Evolutionary conservation across 1,140 invertebrate species (phyloP).

Genomic region (Drosophila sulfurigaster): DNA sequence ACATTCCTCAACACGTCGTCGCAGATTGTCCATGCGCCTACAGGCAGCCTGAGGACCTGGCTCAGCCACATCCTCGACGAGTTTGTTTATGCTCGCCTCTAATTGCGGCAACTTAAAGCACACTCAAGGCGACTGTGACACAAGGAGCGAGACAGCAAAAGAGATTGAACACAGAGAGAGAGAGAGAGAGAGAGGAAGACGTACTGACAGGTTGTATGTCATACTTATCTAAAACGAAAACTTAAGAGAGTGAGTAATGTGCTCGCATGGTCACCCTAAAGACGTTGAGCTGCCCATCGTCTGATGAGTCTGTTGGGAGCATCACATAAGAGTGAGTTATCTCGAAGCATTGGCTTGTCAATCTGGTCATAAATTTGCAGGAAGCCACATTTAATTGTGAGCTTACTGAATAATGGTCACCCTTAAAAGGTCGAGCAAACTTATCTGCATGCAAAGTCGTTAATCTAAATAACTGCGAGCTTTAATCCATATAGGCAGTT

Average conservation of each 20-base stretch:
- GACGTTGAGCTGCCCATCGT: neutral
- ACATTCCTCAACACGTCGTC: conserved; percentile 55
- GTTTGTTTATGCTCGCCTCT: conserved; percentile 55
- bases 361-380: neutral
- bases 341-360: neutral
- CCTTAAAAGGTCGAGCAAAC: too few relatives aligned
- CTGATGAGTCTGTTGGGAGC: neutral
- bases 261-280: neutral
- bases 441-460: too few relatives aligned
- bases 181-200: neutral
- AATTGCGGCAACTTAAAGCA: conserved; percentile 75
- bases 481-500: neutral
- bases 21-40: conserved; percentile 24
- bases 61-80: conserved; percentile 26
- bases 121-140: conserved; percentile 41
- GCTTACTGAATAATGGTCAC: neutral
- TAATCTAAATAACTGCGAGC: too few relatives aligned
- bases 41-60: conserved; percentile 20
- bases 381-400: neutral
- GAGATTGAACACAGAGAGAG: neutral
- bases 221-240: neutral
- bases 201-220: conserved; percentile 4
- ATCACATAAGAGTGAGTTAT: neutral
- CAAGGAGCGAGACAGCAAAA: neutral
- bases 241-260: neutral